Evolutionary conservation across 2,113 vertebrate species (phyloP), one percentile per base, ranked within the genome.

Genomic region (Procavia capensis): DNA sequence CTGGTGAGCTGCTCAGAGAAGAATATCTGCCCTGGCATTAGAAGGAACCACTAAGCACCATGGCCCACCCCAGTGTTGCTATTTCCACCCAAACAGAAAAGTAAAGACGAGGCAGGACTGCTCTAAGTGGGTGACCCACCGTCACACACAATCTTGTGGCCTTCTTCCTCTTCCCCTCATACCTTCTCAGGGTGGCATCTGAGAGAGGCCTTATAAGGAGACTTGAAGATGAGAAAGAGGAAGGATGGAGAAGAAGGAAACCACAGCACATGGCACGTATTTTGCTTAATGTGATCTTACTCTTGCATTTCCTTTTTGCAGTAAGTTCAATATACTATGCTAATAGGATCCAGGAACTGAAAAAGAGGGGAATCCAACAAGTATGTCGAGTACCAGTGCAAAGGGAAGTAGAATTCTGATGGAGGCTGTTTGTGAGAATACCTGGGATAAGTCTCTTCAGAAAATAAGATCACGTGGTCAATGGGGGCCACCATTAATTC

Each of bases 231-330:
- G 29, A 81, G 78, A 31, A 50, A 74, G 70, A n/a, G 11, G 92
- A 92, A 47, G 16, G 34, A 63, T 9, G 3, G 7, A 6, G 91
- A 83, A 78, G 85, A 90, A 97, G 88, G 91, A 97, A 94, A 50
- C 88, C 31, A n/a, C 89, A 61, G 70, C 82, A 80, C 75, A 78
- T 96, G 93, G 94, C 78, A 94, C 22, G 92, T 95, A 95, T 97
- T 96, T 96, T n/a, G 87, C 88, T 20, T 74, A 75, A 97, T 93
- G 31, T 27, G 7, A 20, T n/a, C 94, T 97, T 94, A 93, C 96
- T 97, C 97, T 97, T 96, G 20, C 47, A 2, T 2, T 10, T 92
- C 83, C 88, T 82, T 93, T 96, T 76, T 88, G 88, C 94, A 85
- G 39, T 11, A 92, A 94, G 85, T 90, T 97, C 95, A 91, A 89